phyloP scores from a whole-genome alignment of 1,140 invertebrate species.

The Lasaia peninsularis region DNA sequence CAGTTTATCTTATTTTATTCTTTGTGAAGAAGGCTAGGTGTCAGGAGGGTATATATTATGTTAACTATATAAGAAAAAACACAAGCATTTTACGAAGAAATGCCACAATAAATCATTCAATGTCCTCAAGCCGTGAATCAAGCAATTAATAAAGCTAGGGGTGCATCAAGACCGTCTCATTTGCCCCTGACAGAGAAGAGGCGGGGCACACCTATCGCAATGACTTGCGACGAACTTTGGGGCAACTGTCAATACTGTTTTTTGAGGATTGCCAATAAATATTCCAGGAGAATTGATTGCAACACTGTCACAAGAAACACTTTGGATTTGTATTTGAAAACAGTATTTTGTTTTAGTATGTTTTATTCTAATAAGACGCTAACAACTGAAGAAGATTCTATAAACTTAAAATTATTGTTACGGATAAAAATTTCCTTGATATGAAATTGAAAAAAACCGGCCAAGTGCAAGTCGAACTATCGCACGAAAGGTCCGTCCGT shows the following conservation, averaged over 20 bases:
- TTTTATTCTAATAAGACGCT: background rate
- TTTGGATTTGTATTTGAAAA: background rate
- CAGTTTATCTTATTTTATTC: too few relatives aligned
- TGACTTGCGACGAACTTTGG: slow-evolving; percentile 41
- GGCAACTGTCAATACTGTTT: slow-evolving; percentile 45
- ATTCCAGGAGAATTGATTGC: slow-evolving; percentile 16
- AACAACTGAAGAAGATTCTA: background rate
- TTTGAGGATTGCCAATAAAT: slow-evolving; percentile 22
- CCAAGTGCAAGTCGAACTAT: too few relatives aligned
- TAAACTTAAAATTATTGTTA: too few relatives aligned
- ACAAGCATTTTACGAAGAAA: background rate
- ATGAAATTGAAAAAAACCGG: too few relatives aligned
- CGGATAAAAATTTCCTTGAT: too few relatives aligned
- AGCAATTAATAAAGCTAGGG: slow-evolving; percentile 25
- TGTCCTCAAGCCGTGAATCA: slow-evolving; percentile 11
- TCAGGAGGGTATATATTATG: too few relatives aligned
- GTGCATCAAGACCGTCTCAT: slow-evolving; percentile 53
- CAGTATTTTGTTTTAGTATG: background rate
- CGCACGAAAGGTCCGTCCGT: too few relatives aligned
- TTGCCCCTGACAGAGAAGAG: slow-evolving; percentile 64
- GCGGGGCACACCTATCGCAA: slow-evolving; percentile 49
- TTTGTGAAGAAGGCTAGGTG: too few relatives aligned
- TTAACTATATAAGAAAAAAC: too few relatives aligned
- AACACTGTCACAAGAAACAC: background rate
- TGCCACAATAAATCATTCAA: slow-evolving; percentile 6